A percentile compares a stretch with the other conserved stretches of the same genome.
Evolutionary conservation across 2,113 vertebrate genomes (phyloP).

Genomic region (Ceuthmochares aereus): DNA sequence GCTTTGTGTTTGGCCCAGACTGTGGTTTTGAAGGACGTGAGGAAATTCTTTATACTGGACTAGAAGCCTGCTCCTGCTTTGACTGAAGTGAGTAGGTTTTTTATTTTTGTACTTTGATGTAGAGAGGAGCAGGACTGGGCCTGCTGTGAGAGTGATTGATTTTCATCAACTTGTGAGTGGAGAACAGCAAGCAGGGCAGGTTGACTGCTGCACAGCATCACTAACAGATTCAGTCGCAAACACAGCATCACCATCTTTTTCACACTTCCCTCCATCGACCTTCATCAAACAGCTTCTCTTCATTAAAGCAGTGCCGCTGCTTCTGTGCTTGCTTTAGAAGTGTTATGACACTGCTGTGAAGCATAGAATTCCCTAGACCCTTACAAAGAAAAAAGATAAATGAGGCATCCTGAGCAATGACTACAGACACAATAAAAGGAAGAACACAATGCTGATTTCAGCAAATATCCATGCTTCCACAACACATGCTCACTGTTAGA

Average conservation of each 20-base stretch:
- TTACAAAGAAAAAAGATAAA: constrained; percentile 33
- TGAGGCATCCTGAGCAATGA: constrained; percentile 28
- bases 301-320: constrained; percentile 48
- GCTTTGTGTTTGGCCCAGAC: constrained; percentile 17
- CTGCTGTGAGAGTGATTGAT: constrained; percentile 54
- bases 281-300: constrained; percentile 40
- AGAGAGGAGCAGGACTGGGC: constrained; percentile 30
- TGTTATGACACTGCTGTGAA: constrained; percentile 58
- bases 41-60: constrained; percentile 19
- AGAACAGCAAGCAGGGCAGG: constrained; percentile 29
- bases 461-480: constrained; percentile 15
- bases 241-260: constrained; percentile 22
- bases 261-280: constrained; percentile 20
- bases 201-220: constrained; percentile 13
- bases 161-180: constrained; percentile 23
- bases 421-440: constrained; percentile 36
- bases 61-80: not conserved
- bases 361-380: constrained; percentile 40
- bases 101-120: constrained; percentile 39
- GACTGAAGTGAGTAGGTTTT: constrained; percentile 6
- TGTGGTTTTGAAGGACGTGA: not conserved
- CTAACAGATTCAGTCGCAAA: not conserved
- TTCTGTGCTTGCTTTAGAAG: constrained; percentile 48
- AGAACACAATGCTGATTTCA: constrained; percentile 46
- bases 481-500: constrained; percentile 24